Evolutionary conservation across 2,797 vertebrate genomes (phyloP), one percentile per base, ranked within the genome.

Genomic region (Antrozous pallidus): DNA sequence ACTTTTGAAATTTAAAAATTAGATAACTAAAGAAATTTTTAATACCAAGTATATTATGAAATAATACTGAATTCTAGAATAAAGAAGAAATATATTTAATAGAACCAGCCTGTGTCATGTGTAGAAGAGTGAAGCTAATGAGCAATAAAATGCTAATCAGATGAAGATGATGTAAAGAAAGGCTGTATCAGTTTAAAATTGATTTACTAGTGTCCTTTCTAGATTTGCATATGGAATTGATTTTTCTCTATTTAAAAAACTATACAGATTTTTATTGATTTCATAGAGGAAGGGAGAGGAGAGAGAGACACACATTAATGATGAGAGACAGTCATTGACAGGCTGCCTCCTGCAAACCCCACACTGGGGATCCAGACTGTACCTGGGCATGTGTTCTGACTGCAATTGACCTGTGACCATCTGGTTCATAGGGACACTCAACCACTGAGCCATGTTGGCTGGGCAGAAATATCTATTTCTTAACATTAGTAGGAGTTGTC

Each of bases 1-100:
- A 77, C 22, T 61, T 82, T 86, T 82, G 47, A 89, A 95, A 86
- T 86, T 18, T 90, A 82, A 93, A 73, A 85, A 71, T 26, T 5
- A 1, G 36, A 33, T 84, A n/a, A 69, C 36, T 73, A 24, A 95
- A 82, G 20, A 86, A 49, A 51, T 69, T 91, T 77, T 63, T 47
- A 79, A 56, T 88, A 42, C 1, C 14, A 81, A 63, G 5, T 63
- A 63, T 75, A 14, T 88, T 88, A 54, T 88, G 71, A 86, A 94
- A 16, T 73, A 74, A 77, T 78, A 63, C 22, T 71, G 16, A 71
- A 38, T 87, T 91, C 58, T 79, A 90, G 42, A 69, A 74, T 88
- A 86, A 90, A 74, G 49, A 51, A 80, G 56, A 61, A 61, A 63
- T 58, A 3, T 28, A 40, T n/a, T 79, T 65, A 81, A 75, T 67